Percentiles rank a stretch among this genome's conserved stretches.
Evolutionary conservation across 1,140 invertebrate species (phyloP).

Genomic region (Spodoptera litura): DNA sequence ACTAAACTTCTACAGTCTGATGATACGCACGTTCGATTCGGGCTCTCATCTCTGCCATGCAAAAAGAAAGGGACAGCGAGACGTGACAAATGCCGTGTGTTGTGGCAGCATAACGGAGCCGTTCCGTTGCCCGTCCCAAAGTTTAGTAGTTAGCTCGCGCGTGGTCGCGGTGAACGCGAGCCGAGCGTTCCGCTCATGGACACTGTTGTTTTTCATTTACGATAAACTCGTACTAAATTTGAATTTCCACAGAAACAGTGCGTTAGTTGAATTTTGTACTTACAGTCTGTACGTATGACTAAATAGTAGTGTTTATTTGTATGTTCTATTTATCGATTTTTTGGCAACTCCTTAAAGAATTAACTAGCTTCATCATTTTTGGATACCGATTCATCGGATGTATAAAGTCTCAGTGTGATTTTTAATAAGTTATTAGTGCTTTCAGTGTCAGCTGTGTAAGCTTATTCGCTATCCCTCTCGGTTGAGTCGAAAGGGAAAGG

Average conservation of each 20-base stretch:
- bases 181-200: slow-evolving; percentile 63
- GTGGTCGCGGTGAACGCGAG: slow-evolving; percentile 72
- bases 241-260: slow-evolving; percentile 60
- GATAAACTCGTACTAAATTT: slow-evolving; percentile 64
- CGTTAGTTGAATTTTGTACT: slow-evolving; percentile 47
- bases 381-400: slow-evolving; percentile 54
- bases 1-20: slow-evolving; percentile 55
- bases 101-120: slow-evolving; percentile 48
- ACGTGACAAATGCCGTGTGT: slow-evolving; percentile 36
- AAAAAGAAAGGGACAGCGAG: slow-evolving; percentile 45
- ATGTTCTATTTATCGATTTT: slow-evolving; percentile 53
- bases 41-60: slow-evolving; percentile 7
- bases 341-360: slow-evolving; percentile 50
- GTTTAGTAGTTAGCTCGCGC: slow-evolving; percentile 77
- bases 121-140: slow-evolving; percentile 61
- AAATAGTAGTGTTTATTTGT: slow-evolving; percentile 45
- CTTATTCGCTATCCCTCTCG: slow-evolving; percentile 72
- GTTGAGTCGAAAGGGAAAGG: slow-evolving; percentile 74
- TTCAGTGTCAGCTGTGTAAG: slow-evolving; percentile 77
- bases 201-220: slow-evolving; percentile 73
- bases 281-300: slow-evolving; percentile 38
- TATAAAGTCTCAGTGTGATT: slow-evolving; percentile 64
- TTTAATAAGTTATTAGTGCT: slow-evolving; percentile 80
- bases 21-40: slow-evolving; percentile 38
- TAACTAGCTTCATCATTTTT: slow-evolving; percentile 53